Evolutionary conservation across 1,140 invertebrate species (phyloP).

Genomic region (Anagrus nilaparvatae): DNA sequence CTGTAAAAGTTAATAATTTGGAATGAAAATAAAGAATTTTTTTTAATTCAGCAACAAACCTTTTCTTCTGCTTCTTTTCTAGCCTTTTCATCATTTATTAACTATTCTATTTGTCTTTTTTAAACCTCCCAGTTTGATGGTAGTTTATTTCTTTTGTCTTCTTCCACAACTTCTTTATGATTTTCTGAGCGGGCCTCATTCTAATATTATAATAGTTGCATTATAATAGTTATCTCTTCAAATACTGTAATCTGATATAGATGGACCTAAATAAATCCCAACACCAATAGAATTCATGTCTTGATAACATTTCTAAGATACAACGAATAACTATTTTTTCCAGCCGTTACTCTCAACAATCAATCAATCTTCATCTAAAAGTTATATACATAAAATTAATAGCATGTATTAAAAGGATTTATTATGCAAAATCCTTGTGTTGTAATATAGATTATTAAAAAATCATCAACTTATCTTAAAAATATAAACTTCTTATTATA

Average conservation of each 20-base stretch:
- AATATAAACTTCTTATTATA: too few species aligned
- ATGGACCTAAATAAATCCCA: conserved; percentile 76
- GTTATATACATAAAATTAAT: too few species aligned
- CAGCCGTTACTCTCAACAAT: too few species aligned
- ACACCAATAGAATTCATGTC: conserved; percentile 74
- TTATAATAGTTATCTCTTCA: conserved; percentile 63
- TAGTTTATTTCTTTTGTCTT: conserved; percentile 84
- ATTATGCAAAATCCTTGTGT: too few species aligned
- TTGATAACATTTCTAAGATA: too few species aligned
- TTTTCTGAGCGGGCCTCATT: conserved; percentile 90
- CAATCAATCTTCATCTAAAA: too few species aligned
- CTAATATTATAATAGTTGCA: conserved; percentile 51
- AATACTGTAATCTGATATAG: conserved; percentile 86
- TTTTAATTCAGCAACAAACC: conserved; percentile 19
- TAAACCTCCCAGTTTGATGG: conserved; percentile 88
- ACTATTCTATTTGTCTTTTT: conserved; percentile 83
- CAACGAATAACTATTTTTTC: too few species aligned
- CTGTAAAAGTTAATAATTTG: conserved; percentile 20
- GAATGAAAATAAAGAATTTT: not conserved
- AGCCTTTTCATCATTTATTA: conserved; percentile 78
- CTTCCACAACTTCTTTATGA: conserved; percentile 92
- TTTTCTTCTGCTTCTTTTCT: conserved; percentile 57
- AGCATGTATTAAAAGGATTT: too few species aligned
- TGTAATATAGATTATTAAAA: too few species aligned
- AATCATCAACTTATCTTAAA: too few species aligned